phyloP scores from a whole-genome alignment of 2,797 vertebrate genomes.

The Cynopterus sphinx region DNA sequence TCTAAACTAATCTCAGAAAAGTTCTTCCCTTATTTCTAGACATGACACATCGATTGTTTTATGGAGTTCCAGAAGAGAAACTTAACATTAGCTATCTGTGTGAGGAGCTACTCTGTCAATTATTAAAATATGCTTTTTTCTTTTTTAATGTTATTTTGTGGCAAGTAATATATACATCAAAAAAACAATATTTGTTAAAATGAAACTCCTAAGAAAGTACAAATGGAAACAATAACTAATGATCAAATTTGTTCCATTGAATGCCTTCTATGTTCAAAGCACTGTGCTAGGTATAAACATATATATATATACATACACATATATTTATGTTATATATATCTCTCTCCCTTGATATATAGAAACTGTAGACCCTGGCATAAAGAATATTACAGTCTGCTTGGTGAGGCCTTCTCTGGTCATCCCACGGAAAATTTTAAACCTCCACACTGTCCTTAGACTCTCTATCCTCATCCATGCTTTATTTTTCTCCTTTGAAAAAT shows the following conservation, averaged over 20 bases:
- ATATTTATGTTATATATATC: too few species aligned
- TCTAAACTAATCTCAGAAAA: not conserved
- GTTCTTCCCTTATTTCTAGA: not conserved
- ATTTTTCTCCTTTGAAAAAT: not conserved
- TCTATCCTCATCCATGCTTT: not conserved
- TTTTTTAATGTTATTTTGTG: not conserved
- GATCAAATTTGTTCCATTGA: not conserved
- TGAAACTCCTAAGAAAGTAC: not conserved
- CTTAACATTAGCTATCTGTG: not conserved
- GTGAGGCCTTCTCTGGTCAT: not conserved
- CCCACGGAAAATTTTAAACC: not conserved
- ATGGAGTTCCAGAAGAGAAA: not conserved
- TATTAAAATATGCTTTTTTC: not conserved
- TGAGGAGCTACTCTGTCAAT: not conserved
- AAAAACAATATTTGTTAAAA: not conserved
- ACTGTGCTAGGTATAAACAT: not conserved
- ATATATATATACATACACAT: not conserved
- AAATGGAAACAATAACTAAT: conserved; percentile 10
- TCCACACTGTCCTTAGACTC: not conserved
- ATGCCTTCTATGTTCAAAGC: not conserved
- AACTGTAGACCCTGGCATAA: not conserved
- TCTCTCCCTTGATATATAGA: too few species aligned
- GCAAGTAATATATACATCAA: not conserved
- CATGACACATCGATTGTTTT: not conserved
- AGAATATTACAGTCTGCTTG: not conserved